Evolutionary conservation across 2,797 vertebrate genomes (phyloP).

Genomic region (Arrhamphus sclerolepis): DNA sequence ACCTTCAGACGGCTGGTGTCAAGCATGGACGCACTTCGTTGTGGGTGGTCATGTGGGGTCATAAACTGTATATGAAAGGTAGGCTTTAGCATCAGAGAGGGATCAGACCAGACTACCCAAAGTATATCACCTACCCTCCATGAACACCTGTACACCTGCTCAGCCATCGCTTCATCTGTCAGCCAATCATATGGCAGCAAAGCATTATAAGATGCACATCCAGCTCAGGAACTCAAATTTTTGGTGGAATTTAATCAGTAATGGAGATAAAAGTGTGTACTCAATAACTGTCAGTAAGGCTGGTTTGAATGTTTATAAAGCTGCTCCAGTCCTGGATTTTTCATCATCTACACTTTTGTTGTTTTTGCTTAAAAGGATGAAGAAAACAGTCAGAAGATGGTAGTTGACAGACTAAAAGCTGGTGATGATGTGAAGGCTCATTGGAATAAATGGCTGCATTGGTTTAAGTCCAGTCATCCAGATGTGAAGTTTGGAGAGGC

Average conservation of each 20-base stretch:
- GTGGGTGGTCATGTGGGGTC: conserved; percentile 54
- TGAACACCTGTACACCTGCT: not conserved
- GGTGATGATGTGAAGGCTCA: not conserved
- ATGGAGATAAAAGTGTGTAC: too few relatives aligned
- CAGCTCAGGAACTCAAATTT: not conserved
- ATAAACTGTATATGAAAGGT: conserved; percentile 27
- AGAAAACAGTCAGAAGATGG: too few relatives aligned
- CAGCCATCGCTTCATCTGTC: not conserved
- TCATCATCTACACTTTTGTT: too few relatives aligned
- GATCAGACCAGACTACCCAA: conserved; percentile 2
- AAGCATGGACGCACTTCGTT: conserved; percentile 46
- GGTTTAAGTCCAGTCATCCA: too few relatives aligned
- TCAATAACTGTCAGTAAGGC: too few relatives aligned
- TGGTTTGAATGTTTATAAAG: too few relatives aligned
- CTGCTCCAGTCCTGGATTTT: too few relatives aligned
- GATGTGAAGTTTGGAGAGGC: too few relatives aligned
- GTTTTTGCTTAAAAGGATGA: too few relatives aligned
- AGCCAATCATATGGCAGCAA: not conserved
- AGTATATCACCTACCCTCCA: not conserved
- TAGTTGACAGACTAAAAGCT: too few relatives aligned
- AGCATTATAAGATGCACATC: not conserved
- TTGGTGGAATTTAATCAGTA: too few relatives aligned
- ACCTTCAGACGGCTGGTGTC: conserved; percentile 42
- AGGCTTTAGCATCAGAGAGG: conserved; percentile 4
- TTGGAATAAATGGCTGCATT: too few relatives aligned